Conservation (phyloP, 1,140 invertebrate species). For the Tetramorium alpestre region DNA sequence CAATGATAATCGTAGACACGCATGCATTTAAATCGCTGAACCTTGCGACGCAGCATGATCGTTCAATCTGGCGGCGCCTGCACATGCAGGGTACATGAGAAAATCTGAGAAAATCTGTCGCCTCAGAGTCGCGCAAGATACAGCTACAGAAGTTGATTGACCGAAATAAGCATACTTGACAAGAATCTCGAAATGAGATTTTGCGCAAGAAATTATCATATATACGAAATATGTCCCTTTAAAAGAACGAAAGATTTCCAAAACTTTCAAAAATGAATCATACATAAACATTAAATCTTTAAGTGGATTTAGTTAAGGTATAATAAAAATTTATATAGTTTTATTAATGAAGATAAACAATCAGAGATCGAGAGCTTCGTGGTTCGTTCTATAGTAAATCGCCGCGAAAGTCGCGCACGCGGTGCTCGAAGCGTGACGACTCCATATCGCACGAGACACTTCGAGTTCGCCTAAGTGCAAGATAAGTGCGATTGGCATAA, state of each 20-base stretch:
- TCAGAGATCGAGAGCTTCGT: not conserved
- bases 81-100: constrained; percentile 45
- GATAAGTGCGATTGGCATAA: constrained; percentile 30
- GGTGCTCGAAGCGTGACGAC: constrained; percentile 2
- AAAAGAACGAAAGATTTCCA: not conserved
- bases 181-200: too few species aligned
- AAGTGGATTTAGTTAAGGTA: not conserved
- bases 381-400: not conserved
- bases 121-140: constrained; percentile 34
- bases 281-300: not conserved
- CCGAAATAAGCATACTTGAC: too few species aligned
- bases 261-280: not conserved
- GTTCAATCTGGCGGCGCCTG: constrained; percentile 70
- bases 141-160: constrained; percentile 59
- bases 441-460: constrained; percentile 1
- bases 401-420: not conserved
- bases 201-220: too few species aligned
- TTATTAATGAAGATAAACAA: not conserved
- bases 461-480: not conserved
- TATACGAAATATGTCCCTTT: too few species aligned
- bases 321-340: not conserved
- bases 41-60: constrained; percentile 65
- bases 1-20: constrained; percentile 57
- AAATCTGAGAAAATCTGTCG: constrained; percentile 57
- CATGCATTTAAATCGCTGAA: constrained; percentile 14